Evolutionary conservation across 2,113 vertebrate species (phyloP).

Genomic region (Gadus chalcogrammus): DNA sequence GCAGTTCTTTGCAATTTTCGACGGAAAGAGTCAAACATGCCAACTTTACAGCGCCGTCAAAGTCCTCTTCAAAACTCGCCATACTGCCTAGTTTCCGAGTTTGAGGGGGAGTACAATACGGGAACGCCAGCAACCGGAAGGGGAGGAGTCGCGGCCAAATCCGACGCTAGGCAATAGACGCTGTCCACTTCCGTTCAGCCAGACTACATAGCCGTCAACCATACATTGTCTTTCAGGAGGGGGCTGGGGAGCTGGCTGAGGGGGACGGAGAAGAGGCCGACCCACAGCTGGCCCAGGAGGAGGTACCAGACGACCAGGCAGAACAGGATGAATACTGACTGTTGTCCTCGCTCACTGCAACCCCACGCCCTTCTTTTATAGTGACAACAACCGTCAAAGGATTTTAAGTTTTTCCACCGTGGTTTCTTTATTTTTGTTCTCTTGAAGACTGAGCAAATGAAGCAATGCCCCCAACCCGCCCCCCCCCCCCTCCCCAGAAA

Average conservation of each 20-base stretch:
- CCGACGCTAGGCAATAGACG: no score
- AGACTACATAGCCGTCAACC: neutral
- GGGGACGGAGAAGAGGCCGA: slow-evolving; percentile 81
- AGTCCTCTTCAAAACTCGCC: no score
- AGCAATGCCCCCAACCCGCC: slow-evolving; percentile 54
- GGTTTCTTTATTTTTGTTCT: slow-evolving; percentile 60
- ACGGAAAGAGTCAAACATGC: no score
- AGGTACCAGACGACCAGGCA: slow-evolving; percentile 82
- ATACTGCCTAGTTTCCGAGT: no score
- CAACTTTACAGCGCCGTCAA: no score
- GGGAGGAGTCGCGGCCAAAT: no score
- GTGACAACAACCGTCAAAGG: slow-evolving; percentile 82
- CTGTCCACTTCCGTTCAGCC: no score
- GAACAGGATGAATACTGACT: slow-evolving; percentile 97
- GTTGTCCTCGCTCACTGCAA: slow-evolving; percentile 48
- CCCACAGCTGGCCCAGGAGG: slow-evolving; percentile 79
- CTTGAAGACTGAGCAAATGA: slow-evolving; percentile 82
- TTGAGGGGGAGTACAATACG: no score
- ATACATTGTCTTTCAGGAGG: slow-evolving; percentile 73
- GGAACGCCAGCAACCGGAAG: no score
- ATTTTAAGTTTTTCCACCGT: slow-evolving; percentile 58
- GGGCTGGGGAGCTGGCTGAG: slow-evolving; percentile 82
- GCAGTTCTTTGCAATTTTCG: no score
- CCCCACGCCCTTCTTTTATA: slow-evolving; percentile 72
- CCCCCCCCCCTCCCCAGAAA: slow-evolving; percentile 66